Evolutionary conservation across 1,140 invertebrate species (phyloP).

Genomic region (Cydia splendana): DNA sequence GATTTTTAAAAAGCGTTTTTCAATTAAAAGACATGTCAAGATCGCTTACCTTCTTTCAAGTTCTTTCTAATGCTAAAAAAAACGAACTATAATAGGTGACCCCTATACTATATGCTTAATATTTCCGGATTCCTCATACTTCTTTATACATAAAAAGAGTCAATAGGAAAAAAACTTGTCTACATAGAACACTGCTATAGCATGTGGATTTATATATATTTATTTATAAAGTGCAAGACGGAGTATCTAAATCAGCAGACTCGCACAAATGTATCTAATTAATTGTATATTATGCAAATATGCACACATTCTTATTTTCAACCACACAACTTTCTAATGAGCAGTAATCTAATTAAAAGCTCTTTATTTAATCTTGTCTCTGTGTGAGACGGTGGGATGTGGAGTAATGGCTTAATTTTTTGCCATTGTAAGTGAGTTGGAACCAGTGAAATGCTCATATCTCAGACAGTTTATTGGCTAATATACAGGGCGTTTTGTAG

Average conservation of each 20-base stretch:
- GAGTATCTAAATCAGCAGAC: background rate
- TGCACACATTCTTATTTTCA: background rate
- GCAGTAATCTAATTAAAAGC: slow-evolving; percentile 5
- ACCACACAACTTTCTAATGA: slow-evolving; percentile 22
- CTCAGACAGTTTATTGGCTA: background rate
- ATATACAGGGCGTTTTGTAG: no score
- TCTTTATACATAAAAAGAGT: no score
- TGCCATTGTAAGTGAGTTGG: background rate
- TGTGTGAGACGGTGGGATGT: slow-evolving; percentile 11
- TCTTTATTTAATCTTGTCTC: slow-evolving; percentile 1
- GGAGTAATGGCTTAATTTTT: slow-evolving; percentile 22
- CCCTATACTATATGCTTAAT: no score
- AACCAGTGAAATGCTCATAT: background rate
- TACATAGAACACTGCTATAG: no score
- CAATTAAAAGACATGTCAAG: no score
- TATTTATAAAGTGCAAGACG: background rate
- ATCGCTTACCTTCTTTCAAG: no score
- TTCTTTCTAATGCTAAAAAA: no score
- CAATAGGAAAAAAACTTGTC: no score
- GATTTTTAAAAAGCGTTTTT: no score
- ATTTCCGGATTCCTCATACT: no score
- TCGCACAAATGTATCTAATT: background rate
- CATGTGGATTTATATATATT: background rate
- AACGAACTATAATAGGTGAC: no score
- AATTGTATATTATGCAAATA: background rate